Evolutionary conservation across 37 sponge, comb jelly and placozoan species (phyloP).

Genomic region (Lycopodina hypogea): DNA sequence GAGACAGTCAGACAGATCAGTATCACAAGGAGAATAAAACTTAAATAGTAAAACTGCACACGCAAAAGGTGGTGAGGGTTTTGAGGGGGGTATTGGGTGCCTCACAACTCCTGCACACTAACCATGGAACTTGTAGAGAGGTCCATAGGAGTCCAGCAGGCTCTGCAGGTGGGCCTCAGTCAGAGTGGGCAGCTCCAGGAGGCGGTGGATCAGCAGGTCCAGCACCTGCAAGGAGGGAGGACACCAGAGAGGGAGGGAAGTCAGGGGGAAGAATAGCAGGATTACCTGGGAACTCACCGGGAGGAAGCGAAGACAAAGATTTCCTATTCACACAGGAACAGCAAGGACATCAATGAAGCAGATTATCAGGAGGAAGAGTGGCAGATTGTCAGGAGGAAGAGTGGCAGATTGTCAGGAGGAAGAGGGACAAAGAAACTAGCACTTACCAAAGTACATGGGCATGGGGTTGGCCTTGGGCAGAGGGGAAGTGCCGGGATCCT

Average conservation of each 20-base stretch:
- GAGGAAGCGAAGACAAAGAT: constrained; percentile 65
- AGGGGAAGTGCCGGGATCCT: constrained; percentile 19
- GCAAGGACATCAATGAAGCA: background rate
- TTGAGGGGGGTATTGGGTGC: too few relatives aligned
- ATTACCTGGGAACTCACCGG: constrained; percentile 28
- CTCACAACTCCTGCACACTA: too few relatives aligned
- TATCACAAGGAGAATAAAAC: too few relatives aligned
- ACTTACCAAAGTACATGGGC: constrained; percentile 74
- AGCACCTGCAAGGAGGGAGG: constrained; percentile 38
- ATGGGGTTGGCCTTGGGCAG: constrained; percentile 32
- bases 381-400: too few relatives aligned
- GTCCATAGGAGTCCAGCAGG: constrained; percentile 50
- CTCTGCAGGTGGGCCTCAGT: constrained; percentile 40
- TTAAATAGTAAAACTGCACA: too few relatives aligned
- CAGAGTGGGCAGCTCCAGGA: constrained; percentile 59
- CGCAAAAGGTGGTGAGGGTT: too few relatives aligned
- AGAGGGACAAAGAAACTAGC: background rate
- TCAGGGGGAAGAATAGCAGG: background rate
- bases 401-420: too few relatives aligned
- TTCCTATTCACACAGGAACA: constrained; percentile 67
- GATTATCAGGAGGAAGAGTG: too few relatives aligned
- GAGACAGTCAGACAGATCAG: constrained; percentile 15
- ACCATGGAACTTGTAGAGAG: constrained; percentile 82
- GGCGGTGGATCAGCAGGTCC: constrained; percentile 73
- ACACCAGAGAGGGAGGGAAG: background rate